Evolutionary conservation across 2,888 invertebrate genomes (phyloP).

Genomic region (Frankliniella fusca): DNA sequence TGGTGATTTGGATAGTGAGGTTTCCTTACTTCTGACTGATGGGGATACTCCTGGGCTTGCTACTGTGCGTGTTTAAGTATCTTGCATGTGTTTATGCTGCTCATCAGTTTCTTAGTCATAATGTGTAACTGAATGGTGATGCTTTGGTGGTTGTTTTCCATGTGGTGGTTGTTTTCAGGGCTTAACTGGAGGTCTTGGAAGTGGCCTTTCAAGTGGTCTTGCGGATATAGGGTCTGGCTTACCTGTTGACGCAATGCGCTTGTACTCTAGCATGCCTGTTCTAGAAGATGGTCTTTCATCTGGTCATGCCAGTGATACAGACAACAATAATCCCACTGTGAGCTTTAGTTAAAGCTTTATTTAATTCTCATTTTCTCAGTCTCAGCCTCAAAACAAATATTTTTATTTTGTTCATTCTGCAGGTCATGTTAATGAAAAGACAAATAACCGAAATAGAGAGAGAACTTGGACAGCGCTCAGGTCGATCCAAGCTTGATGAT

Average conservation of each 20-base stretch:
- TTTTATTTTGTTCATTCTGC: slow-evolving; percentile 30
- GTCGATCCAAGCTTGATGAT: slow-evolving; percentile 35
- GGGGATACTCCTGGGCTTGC: slow-evolving; percentile 45
- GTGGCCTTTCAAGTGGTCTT: slow-evolving; percentile 53
- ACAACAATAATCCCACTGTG: slow-evolving; percentile 78
- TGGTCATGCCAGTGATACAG: slow-evolving; percentile 87
- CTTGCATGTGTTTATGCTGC: not conserved
- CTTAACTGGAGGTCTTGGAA: slow-evolving; percentile 52
- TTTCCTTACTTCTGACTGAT: slow-evolving; percentile 69
- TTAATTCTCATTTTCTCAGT: not conserved
- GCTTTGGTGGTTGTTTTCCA: not conserved
- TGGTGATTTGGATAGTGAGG: slow-evolving; percentile 80
- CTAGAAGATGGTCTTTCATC: slow-evolving; percentile 92
- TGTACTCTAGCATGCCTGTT: slow-evolving; percentile 79
- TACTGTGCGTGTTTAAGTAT: slow-evolving; percentile 40
- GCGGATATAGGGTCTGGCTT: slow-evolving; percentile 10
- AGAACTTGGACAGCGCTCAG: slow-evolving; percentile 61
- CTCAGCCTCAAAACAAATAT: slow-evolving; percentile 19
- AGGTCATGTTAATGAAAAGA: slow-evolving; percentile 54
- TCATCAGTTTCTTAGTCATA: slow-evolving; percentile 8
- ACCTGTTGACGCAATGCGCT: slow-evolving; percentile 45
- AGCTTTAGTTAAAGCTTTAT: slow-evolving; percentile 37
- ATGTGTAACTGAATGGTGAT: not conserved
- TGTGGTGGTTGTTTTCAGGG: slow-evolving; percentile 41
- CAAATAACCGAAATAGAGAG: slow-evolving; percentile 70